phyloP scores from a whole-genome alignment of 2,888 invertebrate genomes.

The Zygogramma bicolorata region DNA sequence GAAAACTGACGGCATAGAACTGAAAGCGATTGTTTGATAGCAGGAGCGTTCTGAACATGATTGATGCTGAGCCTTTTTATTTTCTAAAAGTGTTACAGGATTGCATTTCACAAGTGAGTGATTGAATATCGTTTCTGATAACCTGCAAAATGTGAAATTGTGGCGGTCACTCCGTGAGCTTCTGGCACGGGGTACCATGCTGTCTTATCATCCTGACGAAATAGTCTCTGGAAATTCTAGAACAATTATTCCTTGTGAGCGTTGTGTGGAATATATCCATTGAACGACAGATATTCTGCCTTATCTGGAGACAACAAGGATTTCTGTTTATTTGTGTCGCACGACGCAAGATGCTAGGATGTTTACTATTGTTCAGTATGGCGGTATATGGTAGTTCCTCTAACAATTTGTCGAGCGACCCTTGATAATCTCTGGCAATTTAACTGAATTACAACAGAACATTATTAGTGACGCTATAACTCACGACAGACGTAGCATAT shows the following conservation, averaged over 20 bases:
- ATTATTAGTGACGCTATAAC: slow-evolving; percentile 55
- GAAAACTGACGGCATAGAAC: too few species aligned
- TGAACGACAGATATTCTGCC: background rate
- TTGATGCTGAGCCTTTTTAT: too few species aligned
- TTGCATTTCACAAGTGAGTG: too few species aligned
- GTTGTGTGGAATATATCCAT: background rate
- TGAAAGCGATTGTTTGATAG: too few species aligned
- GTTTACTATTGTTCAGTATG: background rate
- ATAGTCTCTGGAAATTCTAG: background rate
- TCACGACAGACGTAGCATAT: slow-evolving; percentile 51
- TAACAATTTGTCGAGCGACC: slow-evolving; percentile 47
- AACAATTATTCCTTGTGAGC: background rate
- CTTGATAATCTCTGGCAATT: slow-evolving; percentile 56
- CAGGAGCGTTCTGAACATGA: too few species aligned
- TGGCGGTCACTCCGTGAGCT: too few species aligned
- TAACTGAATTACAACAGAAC: slow-evolving; percentile 57
- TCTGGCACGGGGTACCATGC: background rate
- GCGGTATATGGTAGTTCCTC: slow-evolving; percentile 19
- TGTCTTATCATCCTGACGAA: background rate
- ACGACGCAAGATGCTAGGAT: background rate
- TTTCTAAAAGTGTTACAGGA: too few species aligned
- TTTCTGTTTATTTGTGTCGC: background rate
- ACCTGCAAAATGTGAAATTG: too few species aligned
- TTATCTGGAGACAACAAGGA: background rate
- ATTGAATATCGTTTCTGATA: too few species aligned